A percentile compares a stretch with the other conserved stretches of the same genome.
Conservation (phyloP, 35 echinoderm and acorn worm genomes). For the Chiridota heheva region DNA sequence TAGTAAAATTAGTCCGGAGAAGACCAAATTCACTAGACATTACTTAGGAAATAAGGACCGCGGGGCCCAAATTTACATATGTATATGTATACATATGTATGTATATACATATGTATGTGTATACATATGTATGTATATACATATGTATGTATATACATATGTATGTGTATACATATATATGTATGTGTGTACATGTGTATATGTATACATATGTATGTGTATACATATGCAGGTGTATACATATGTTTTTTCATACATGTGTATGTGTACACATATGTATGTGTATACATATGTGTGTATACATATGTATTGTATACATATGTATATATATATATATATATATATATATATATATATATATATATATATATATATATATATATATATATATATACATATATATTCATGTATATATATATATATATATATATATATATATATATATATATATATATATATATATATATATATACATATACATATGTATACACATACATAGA, state of each 20-base stretch:
- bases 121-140: no score
- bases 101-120: no score
- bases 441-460: neutral
- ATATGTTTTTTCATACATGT: neutral
- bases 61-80: no score
- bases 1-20: no score
- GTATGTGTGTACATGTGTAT: no score
- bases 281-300: neutral
- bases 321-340: neutral
- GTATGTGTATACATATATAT: no score
- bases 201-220: neutral
- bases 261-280: neutral
- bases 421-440: neutral
- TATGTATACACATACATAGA: no score
- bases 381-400: neutral
- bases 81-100: no score
- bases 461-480: neutral
- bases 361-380: neutral
- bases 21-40: no score
- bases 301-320: neutral
- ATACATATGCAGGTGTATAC: neutral
- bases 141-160: no score
- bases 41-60: no score
- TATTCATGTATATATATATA: neutral
- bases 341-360: neutral